Conservation (phyloP, 2,113 vertebrate species). For the Coturnix japonica region DNA sequence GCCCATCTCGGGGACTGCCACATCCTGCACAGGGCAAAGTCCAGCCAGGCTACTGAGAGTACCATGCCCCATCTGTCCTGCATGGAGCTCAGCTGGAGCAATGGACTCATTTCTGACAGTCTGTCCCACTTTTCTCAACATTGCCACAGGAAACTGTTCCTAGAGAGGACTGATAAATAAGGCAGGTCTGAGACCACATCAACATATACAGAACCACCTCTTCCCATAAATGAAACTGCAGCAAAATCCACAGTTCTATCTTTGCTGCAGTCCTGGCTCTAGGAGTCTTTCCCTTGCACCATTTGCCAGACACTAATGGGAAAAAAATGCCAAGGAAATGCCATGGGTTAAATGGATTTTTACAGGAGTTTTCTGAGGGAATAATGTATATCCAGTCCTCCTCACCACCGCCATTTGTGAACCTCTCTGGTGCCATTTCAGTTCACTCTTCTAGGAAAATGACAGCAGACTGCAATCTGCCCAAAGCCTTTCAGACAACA, state of each 20-base stretch:
- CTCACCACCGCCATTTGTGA: background rate
- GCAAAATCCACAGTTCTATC: background rate
- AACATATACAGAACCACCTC: background rate
- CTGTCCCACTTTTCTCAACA: background rate
- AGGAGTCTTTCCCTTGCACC: background rate
- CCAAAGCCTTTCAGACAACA: background rate
- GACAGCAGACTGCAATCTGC: background rate
- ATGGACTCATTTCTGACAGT: background rate
- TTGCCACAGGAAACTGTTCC: background rate
- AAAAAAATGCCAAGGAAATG: background rate
- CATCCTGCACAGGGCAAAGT: fast-evolving
- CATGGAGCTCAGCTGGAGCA: background rate
- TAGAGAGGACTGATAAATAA: background rate
- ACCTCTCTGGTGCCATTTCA: background rate
- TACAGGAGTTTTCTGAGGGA: background rate
- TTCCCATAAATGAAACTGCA: background rate
- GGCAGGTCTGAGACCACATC: background rate
- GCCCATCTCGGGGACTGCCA: background rate
- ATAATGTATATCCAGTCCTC: background rate
- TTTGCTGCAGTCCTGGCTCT: background rate
- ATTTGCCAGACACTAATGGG: background rate
- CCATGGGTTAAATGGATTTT: background rate
- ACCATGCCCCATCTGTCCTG: background rate
- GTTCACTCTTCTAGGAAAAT: background rate
- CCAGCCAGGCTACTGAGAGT: background rate